Evolutionary conservation across 2,888 invertebrate genomes (phyloP).

Genomic region (Autographa gamma): DNA sequence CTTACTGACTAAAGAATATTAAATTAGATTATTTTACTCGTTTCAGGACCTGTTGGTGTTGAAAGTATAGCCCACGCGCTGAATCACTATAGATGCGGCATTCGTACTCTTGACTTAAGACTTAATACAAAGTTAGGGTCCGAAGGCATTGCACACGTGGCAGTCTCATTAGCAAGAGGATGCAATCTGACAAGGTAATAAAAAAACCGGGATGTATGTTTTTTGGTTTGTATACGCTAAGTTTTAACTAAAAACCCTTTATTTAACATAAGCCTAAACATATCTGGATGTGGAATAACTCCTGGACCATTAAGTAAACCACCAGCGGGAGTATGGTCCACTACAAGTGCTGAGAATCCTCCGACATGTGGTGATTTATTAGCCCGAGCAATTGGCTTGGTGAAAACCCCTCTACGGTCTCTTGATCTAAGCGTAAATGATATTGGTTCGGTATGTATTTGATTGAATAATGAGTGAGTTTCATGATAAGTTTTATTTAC

Average conservation of each 20-base stretch:
- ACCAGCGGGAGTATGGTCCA: constrained; percentile 86
- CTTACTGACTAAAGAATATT: neutral
- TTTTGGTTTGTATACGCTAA: constrained; percentile 15
- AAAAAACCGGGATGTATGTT: constrained; percentile 4
- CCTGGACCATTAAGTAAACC: constrained; percentile 77
- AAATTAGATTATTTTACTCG: neutral
- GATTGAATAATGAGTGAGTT: neutral
- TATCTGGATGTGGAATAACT: constrained; percentile 85
- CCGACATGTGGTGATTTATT: constrained; percentile 85
- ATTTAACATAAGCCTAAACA: constrained; percentile 76
- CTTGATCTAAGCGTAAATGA: constrained; percentile 86
- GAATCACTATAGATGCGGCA: constrained; percentile 78
- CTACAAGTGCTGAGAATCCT: constrained; percentile 82
- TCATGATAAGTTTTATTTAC: neutral
- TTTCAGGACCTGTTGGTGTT: constrained; percentile 78
- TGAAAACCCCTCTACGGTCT: constrained; percentile 83
- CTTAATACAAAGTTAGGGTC: constrained; percentile 83
- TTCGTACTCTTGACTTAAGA: constrained; percentile 80
- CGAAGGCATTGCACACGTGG: constrained; percentile 82
- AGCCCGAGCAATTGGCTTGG: constrained; percentile 85
- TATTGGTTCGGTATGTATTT: constrained; percentile 80
- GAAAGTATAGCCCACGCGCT: constrained; percentile 82
- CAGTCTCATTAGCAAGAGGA: constrained; percentile 84
- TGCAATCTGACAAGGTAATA: constrained; percentile 82
- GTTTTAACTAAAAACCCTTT: neutral